Base-by-base conservation (phyloP, 2,888 invertebrate genomes). In the Erannis defoliaria region DNA sequence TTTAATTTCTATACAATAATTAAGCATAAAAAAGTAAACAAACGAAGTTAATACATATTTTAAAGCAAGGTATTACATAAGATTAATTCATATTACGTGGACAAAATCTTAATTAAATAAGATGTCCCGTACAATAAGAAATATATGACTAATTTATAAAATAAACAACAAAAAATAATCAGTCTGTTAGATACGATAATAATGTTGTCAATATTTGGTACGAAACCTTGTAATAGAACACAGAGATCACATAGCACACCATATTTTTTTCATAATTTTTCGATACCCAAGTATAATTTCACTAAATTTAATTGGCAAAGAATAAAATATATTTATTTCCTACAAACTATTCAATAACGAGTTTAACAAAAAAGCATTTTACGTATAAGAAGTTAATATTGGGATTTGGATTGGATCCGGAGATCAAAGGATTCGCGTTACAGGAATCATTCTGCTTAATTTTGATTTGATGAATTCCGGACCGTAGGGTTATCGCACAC, bases 131-230 rank as follows among this genome's bases (percentile, higher is more conserved):
- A 19, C 45, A 55, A 64, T 50, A 53, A 29, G n/a, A 46, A 51
- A 43, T 55, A 59, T 26, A 6, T 26, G 26, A 65, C 40, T 57
- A 43, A 55, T 56, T 51, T 38, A 48, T 23, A 45, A 46, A 56
- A 35, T 64, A 58, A 56, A 65, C 42, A 59, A 68, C 58, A 65
- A 62, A 58, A 59, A 64, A 43, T 38, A 66, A 62, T 68, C 71
- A 71, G 71, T 71, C 71, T 67, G 55, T 61, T 62, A 63, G n/a
- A 58, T 66, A 60, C 45, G 45, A 64, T 55, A 64, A 56, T 62
- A 62, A 67, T 71, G 56, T 54, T 67, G 71, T 71, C 67, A 71
- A 66, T 64, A 62, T 71, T 67, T 67, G 65, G 66, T 68, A 61
- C 62, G 48, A 56, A 57, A 61, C 48, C 59, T 59, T 19, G 61